phyloP scores from a whole-genome alignment of 1,140 invertebrate species.

The Anastrepha obliqua region DNA sequence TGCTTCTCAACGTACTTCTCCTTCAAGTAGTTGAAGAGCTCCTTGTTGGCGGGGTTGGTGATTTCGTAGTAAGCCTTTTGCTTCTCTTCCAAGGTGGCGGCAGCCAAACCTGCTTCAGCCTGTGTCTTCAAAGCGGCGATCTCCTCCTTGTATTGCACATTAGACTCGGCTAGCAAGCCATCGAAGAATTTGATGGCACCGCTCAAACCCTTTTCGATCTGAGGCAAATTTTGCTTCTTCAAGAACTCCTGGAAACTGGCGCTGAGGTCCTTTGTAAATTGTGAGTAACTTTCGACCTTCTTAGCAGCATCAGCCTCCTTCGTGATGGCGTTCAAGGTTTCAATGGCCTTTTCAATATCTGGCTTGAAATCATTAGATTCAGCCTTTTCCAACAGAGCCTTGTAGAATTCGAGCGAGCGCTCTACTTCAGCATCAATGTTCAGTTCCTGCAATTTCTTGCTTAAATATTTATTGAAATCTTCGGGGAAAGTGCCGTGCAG shows the following conservation, averaged over 20 bases:
- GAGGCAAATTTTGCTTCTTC: slow-evolving; percentile 60
- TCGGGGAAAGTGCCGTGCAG: slow-evolving; percentile 57
- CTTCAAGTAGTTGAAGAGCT: slow-evolving; percentile 62
- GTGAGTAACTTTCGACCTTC: slow-evolving; percentile 58
- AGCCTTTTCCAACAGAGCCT: slow-evolving; percentile 51
- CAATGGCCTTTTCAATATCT: slow-evolving; percentile 60
- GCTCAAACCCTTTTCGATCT: slow-evolving; percentile 60
- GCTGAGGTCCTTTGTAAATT: slow-evolving; percentile 60
- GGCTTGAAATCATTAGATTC: slow-evolving; percentile 56
- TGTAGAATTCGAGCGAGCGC: slow-evolving; percentile 61
- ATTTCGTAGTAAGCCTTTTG: slow-evolving; percentile 62
- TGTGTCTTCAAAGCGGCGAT: slow-evolving; percentile 60
- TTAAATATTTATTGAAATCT: slow-evolving; percentile 60
- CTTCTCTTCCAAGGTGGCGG: slow-evolving; percentile 61
- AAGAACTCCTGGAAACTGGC: slow-evolving; percentile 62
- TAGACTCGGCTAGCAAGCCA: slow-evolving; percentile 56
- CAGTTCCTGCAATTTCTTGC: slow-evolving; percentile 59
- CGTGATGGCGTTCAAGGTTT: slow-evolving; percentile 58
- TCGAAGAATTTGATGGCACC: slow-evolving; percentile 60
- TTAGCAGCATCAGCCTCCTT: slow-evolving; percentile 59
- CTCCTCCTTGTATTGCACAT: slow-evolving; percentile 58
- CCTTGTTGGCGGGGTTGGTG: slow-evolving; percentile 61
- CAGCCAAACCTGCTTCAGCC: slow-evolving; percentile 58
- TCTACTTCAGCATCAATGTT: slow-evolving; percentile 60
- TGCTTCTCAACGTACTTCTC: slow-evolving; percentile 62